phyloP scores from a whole-genome alignment of 2,888 invertebrate genomes.

The Himalopsyche kuldschensis region DNA sequence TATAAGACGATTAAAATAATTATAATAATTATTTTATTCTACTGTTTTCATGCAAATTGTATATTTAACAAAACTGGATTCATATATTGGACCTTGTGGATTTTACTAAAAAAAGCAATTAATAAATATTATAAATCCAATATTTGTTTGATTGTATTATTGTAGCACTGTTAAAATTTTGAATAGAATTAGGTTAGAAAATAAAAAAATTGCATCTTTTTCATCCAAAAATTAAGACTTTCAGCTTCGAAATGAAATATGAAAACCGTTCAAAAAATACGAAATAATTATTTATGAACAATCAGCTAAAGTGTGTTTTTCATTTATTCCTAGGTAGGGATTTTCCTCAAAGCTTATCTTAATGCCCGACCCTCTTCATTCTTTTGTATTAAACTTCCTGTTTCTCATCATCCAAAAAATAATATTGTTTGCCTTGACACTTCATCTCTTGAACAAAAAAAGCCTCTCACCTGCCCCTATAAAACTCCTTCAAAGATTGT shows the following conservation, averaged over 20 bases:
- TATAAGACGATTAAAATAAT: too few species aligned
- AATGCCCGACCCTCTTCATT: conserved; percentile 26
- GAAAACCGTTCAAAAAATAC: background rate
- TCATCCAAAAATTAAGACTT: too few species aligned
- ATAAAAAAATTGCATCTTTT: too few species aligned
- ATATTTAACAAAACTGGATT: too few species aligned
- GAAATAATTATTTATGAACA: conserved; percentile 23
- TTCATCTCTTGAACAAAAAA: conserved; percentile 33
- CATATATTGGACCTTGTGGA: too few species aligned
- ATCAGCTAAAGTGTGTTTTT: conserved; percentile 30
- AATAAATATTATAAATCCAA: too few species aligned
- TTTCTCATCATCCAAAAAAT: conserved; percentile 37
- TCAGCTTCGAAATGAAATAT: background rate
- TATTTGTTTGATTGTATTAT: too few species aligned
- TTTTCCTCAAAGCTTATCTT: conserved; percentile 26
- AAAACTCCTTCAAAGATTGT: conserved; percentile 36
- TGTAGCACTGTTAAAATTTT: too few species aligned
- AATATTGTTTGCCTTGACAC: conserved; percentile 40
- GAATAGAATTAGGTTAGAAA: too few species aligned
- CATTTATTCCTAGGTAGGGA: conserved; percentile 7
- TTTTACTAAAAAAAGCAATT: too few species aligned
- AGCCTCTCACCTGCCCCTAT: conserved; percentile 27
- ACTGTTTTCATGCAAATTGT: too few species aligned
- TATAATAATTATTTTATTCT: too few species aligned
- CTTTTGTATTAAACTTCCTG: conserved; percentile 37